Base-by-base conservation (phyloP, 1,140 invertebrate genomes). In the Colletes latitarsis region DNA sequence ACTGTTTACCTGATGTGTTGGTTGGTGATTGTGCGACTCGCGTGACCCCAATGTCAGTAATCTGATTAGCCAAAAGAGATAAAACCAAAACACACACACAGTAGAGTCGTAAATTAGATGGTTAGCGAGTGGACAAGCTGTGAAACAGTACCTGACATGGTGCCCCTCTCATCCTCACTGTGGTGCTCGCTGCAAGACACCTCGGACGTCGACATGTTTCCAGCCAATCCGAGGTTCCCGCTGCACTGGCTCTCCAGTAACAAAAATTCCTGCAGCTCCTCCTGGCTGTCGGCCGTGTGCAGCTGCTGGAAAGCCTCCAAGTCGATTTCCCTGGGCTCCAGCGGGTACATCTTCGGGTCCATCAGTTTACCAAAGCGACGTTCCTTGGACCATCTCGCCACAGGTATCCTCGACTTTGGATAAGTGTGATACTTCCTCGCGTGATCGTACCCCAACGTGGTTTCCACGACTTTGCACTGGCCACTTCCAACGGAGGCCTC, bases 261-360 rank as follows among this genome's bases (percentile, higher is more conserved):
- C 58, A 96, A 89, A 92, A 96, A 96, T 89, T 96, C 95, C 84
- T 95, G 95, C 21, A 96, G 89, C 84, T 96, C 95, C 84, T 96
- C 95, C 86, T 95, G 94, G 88, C 94, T 96, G 74, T 95, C 94
- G 5, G 94, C 94, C 10, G 93, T 95, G 77, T 95, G 95, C 6
- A 95, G 87, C 86, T 95, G 95, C 62, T 94, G 93, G 81, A 94
- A 95, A 17, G 91, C 91, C 68, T 94, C 93, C 9, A 95, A 92
- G 86, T 95, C 95, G 30, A 95, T 90, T 91, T 95, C 95, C 81
- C 94, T 87, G 4, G 95, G 95, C 86, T 95, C 94, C 46, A 95
- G 84, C 3, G 94, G 94, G 88, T 94, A 95, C 77, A 94, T 89
- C 5, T 89, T 92, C 6, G 91, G 90, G 58, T 94, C 90, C 73